These are phyloP conservation scores for Meloidogyne hapla DNA, from an alignment of 1,140 invertebrate species.

Conservation along the genomic window DNA sequence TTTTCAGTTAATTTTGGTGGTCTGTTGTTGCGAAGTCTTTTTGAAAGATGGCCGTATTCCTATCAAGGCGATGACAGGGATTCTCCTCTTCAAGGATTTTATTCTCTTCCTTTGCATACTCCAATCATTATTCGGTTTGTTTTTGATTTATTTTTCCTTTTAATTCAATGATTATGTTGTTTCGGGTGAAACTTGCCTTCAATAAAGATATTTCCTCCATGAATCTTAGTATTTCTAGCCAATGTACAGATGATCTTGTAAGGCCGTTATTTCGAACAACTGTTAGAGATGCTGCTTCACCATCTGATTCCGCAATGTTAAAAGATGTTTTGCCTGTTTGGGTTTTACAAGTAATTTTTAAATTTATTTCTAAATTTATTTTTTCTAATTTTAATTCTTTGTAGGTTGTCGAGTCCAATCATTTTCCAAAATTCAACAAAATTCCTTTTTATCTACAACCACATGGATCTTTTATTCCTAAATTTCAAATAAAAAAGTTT, in stretches of 20 bases:
- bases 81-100: conserved; percentile 77
- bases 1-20: conserved; percentile 86
- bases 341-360: conserved; percentile 70
- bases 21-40: conserved; percentile 84
- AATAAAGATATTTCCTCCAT: not conserved
- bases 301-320: conserved; percentile 85
- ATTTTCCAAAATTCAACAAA: conserved; percentile 91
- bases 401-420: conserved; percentile 70
- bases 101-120: conserved; percentile 88
- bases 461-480: conserved; percentile 82
- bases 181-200: too few species aligned
- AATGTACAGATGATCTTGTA: conserved; percentile 33
- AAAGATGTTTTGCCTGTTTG: conserved; percentile 92
- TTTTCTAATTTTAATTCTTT: not conserved
- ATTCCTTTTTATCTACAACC: conserved; percentile 93
- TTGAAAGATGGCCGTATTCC: conserved; percentile 88
- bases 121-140: conserved; percentile 88
- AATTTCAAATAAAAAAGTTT: conserved; percentile 84
- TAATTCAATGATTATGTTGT: too few species aligned
- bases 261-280: conserved; percentile 76
- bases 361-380: not conserved
- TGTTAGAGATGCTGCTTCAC: conserved; percentile 88
- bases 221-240: conserved; percentile 22
- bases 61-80: conserved; percentile 60
- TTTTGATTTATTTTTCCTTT: conserved; percentile 15